Evolutionary conservation across 2,797 vertebrate species (phyloP).

Genomic region (Enteromius fasciolatus): DNA sequence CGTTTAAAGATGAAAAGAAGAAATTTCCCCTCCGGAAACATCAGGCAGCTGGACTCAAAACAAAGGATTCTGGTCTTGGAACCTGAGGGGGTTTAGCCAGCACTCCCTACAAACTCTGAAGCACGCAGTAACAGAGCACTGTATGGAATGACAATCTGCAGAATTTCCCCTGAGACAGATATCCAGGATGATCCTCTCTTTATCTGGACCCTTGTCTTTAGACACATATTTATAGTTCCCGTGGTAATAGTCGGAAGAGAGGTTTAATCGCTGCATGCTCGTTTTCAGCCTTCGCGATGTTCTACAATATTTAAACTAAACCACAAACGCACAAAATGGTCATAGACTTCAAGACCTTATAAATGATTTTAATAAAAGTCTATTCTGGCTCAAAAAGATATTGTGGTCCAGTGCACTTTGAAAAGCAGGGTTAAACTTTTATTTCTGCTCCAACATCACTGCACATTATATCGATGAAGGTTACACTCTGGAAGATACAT

Average conservation of each 20-base stretch:
- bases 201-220: slow-evolving; percentile 34
- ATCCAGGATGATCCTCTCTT: slow-evolving; percentile 43
- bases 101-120: slow-evolving; percentile 34
- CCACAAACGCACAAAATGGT: slow-evolving; percentile 1
- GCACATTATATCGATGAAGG: not conserved
- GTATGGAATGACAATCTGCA: slow-evolving; percentile 37
- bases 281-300: slow-evolving; percentile 15
- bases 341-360: not conserved
- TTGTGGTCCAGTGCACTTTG: slow-evolving; percentile 11
- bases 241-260: slow-evolving; percentile 4
- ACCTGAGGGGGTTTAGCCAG: slow-evolving; percentile 45
- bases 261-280: slow-evolving; percentile 11
- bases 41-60: slow-evolving; percentile 49
- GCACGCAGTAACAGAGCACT: slow-evolving; percentile 27
- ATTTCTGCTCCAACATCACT: slow-evolving; percentile 3
- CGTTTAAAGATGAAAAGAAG: slow-evolving; percentile 41
- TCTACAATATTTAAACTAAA: not conserved
- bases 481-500: not conserved
- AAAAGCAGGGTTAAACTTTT: slow-evolving; percentile 14
- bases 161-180: slow-evolving; percentile 36
- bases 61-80: slow-evolving; percentile 44
- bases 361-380: slow-evolving; percentile 15
- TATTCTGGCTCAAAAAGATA: not conserved
- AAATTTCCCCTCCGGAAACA: slow-evolving; percentile 44
- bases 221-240: slow-evolving; percentile 33